Conservation (phyloP, 2,113 vertebrate genomes). For the Acanthisitta chloris region DNA sequence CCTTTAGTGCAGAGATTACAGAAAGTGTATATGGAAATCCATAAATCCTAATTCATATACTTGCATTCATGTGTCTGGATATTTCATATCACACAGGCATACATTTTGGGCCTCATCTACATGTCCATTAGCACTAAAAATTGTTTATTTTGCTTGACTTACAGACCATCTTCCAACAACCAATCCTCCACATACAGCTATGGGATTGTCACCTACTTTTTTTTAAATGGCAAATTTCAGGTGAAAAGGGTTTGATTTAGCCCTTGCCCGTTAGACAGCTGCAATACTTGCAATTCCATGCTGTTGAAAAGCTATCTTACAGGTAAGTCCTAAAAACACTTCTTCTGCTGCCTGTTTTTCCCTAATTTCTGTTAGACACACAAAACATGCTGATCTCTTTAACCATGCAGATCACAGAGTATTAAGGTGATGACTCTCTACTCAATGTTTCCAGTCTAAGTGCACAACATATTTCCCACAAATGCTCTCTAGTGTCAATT, state of each 20-base stretch:
- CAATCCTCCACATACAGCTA: background rate
- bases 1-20: background rate
- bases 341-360: background rate
- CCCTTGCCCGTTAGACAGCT: background rate
- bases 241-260: background rate
- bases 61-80: background rate
- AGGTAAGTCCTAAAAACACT: background rate
- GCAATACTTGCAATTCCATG: background rate
- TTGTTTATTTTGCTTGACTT: background rate
- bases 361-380: background rate
- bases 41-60: background rate
- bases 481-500: background rate
- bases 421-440: background rate
- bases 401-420: background rate
- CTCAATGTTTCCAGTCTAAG: background rate
- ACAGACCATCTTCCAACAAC: background rate
- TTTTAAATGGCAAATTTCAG: background rate
- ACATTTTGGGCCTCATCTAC: background rate
- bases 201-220: background rate
- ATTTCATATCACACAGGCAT: background rate
- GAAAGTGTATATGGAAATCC: background rate
- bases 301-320: background rate
- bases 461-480: background rate
- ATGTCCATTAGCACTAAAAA: background rate
- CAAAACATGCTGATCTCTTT: background rate